Conservation (phyloP, 1,140 invertebrate genomes). For the Callitettix versicolor region DNA sequence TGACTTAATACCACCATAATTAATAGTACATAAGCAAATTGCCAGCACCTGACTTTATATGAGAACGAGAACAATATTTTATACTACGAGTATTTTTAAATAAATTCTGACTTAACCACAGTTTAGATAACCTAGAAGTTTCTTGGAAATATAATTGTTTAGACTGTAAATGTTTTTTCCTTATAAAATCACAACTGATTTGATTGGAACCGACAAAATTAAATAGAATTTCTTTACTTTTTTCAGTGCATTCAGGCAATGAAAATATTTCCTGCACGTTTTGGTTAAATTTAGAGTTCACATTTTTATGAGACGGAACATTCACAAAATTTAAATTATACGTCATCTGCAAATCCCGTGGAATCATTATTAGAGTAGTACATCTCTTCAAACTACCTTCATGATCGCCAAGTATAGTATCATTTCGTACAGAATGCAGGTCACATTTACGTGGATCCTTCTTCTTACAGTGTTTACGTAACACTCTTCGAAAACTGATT, state of each 20-base stretch:
- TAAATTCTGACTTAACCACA: constrained; percentile 1
- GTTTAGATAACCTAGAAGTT: constrained; percentile 3
- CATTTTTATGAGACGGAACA: background rate
- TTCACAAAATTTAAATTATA: no score
- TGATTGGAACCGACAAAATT: constrained; percentile 6
- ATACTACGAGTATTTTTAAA: constrained; percentile 5
- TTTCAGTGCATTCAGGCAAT: background rate
- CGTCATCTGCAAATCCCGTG: no score
- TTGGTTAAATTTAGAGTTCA: background rate
- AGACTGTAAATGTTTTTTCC: background rate
- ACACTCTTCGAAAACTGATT: background rate
- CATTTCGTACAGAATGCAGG: background rate
- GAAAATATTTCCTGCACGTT: constrained; percentile 7
- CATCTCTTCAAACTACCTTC: background rate
- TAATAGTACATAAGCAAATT: constrained; percentile 1
- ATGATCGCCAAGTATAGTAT: background rate
- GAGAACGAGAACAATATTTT: constrained; percentile 1
- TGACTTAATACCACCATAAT: no score
- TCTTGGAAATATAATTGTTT: background rate
- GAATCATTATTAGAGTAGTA: no score
- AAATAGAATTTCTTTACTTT: constrained; percentile 2
- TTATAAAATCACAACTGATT: background rate
- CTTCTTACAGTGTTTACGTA: background rate
- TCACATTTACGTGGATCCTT: background rate
- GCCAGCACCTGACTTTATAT: constrained; percentile 1